Percentiles rank a stretch among this genome's conserved stretches.
Conservation (phyloP, 2,888 invertebrate species). For the Archips crataeganus region DNA sequence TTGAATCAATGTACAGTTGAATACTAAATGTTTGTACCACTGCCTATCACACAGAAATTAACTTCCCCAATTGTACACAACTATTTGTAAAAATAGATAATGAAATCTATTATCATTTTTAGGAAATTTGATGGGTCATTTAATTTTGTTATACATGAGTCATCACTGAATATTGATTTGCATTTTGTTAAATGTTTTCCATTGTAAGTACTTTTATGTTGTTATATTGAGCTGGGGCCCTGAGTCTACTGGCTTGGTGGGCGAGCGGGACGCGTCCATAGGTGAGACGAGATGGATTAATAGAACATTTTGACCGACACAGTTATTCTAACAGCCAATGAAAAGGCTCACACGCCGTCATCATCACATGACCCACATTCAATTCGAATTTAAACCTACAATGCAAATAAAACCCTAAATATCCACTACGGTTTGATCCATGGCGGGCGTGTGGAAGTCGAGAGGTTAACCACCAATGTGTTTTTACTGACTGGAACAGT, state of each 20-base stretch:
- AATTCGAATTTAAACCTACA: no score
- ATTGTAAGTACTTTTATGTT: slow-evolving; percentile 60
- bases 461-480: no score
- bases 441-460: no score
- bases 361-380: no score
- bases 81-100: slow-evolving; percentile 53
- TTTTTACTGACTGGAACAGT: no score
- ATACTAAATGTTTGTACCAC: slow-evolving; percentile 59
- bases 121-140: slow-evolving; percentile 44
- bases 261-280: neutral
- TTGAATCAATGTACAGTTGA: slow-evolving; percentile 54
- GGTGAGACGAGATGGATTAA: neutral
- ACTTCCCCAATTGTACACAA: slow-evolving; percentile 48
- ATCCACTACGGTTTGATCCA: no score
- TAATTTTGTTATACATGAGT: slow-evolving; percentile 57
- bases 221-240: slow-evolving; percentile 53
- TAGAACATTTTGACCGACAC: neutral
- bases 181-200: slow-evolving; percentile 70
- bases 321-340: no score
- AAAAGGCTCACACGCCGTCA: no score
- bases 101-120: slow-evolving; percentile 51
- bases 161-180: slow-evolving; percentile 54
- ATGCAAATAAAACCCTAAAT: no score
- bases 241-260: neutral
- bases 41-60: slow-evolving; percentile 56